A percentile compares a stretch with the other conserved stretches of the same genome.
phyloP scores from a whole-genome alignment of 2,797 vertebrate species.

The Crenichthys baileyi region DNA sequence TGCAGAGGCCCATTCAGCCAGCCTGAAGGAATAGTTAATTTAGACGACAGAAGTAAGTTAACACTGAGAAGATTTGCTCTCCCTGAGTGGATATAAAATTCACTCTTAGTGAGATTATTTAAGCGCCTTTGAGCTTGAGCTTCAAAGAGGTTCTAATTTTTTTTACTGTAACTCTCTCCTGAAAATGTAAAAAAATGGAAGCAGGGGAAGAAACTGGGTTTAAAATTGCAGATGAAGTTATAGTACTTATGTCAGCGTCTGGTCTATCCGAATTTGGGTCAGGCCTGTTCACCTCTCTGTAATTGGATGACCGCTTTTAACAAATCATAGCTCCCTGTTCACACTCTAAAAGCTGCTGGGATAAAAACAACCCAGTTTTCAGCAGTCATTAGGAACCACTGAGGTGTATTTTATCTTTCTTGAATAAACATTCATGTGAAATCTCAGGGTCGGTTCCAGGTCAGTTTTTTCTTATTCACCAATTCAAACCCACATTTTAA shows the following conservation, averaged over 20 bases:
- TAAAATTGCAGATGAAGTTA: constrained; percentile 60
- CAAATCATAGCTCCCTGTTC: constrained; percentile 45
- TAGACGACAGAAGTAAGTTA: constrained; percentile 77
- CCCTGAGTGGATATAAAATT: constrained; percentile 78
- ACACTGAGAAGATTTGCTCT: constrained; percentile 72
- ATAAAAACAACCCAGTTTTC: background rate
- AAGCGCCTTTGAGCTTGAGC: constrained; percentile 70
- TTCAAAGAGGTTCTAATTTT: constrained; percentile 71
- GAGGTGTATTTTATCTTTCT: no score
- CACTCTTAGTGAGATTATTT: constrained; percentile 72
- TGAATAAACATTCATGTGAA: no score
- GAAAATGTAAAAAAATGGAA: constrained; percentile 59
- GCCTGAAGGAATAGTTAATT: constrained; percentile 74
- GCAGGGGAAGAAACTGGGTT: constrained; percentile 50
- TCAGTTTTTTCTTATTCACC: no score
- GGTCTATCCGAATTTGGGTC: constrained; percentile 23
- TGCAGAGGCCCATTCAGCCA: constrained; percentile 46
- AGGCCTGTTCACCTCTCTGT: constrained; percentile 48
- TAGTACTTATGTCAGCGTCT: constrained; percentile 35
- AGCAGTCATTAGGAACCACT: no score
- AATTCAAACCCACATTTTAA: no score
- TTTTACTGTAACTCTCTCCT: constrained; percentile 67
- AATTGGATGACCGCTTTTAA: constrained; percentile 54
- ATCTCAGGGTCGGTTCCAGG: no score
- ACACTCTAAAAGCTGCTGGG: background rate